Base-by-base conservation (phyloP, 2,113 vertebrate species). In the Prionailurus bengalensis region DNA sequence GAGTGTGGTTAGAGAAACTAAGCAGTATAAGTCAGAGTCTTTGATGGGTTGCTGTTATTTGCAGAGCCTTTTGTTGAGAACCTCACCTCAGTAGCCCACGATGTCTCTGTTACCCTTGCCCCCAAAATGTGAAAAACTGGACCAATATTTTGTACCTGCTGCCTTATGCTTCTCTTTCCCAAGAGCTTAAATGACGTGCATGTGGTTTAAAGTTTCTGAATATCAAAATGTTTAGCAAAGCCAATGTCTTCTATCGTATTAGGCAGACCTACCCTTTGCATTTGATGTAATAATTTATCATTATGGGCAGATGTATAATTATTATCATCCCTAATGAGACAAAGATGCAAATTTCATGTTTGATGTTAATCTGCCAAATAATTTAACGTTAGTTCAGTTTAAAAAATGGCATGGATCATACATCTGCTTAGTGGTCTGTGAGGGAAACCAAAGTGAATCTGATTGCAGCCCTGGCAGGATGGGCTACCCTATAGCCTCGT, bases 341-440 rank as follows among this genome's bases (percentile, higher is more conserved):
- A 98, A 95, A 96, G 97, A 97, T 94, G 95, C 21, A 68, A 88
- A 36, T 87, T 94, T 90, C 51, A 23, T 90, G 45, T 97, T 96
- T 97, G 84, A 42, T 95, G 1, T 14, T 25, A 95, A 66, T 97
- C 31, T 96, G 58, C 53, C 81, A 95, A 96, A 96, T 78, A 23
- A 7, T 33, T 94, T 98, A 97, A 94, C 29, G n/a, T 58, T 58
- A 3, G 14, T 58, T 7, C 17, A 80, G 55, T 96, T 87, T 61
- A 89, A 84, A 92, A 95, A 91, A 74, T 9, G 53, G 70, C 4
- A 33, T 3, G 6, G 65, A 39, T 66, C 11, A 19, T 53, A 39
- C 94, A n/a, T 55, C 87, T 93, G 89, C 42, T 66, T 97, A 82
- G 55, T 21, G 87, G 55, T 27, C 48, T n/a, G 55, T 31, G 65